phyloP scores from a whole-genome alignment of 2,113 vertebrate species.

The Hydrolagus affinis region DNA sequence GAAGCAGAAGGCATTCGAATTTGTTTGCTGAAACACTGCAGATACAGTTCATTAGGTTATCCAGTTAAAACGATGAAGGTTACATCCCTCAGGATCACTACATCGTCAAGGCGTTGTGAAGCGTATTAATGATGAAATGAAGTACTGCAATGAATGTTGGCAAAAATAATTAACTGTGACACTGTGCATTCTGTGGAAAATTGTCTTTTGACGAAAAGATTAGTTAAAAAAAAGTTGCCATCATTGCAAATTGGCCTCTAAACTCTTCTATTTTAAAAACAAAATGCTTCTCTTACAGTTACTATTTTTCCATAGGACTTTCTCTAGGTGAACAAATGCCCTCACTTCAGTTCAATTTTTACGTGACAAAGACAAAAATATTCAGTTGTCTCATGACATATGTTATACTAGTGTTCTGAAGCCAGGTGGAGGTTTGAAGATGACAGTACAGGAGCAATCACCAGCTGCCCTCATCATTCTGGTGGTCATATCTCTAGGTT shows the following conservation, averaged over 20 bases:
- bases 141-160: background rate
- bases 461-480: background rate
- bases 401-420: background rate
- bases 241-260: background rate
- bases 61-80: background rate
- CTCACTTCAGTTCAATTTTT: background rate
- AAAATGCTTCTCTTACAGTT: background rate
- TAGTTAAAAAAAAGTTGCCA: background rate
- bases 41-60: background rate
- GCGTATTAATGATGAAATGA: background rate
- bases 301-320: background rate
- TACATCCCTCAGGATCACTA: background rate
- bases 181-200: slow-evolving; percentile 25
- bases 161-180: slow-evolving; percentile 18
- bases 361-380: background rate
- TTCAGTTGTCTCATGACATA: background rate
- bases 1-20: background rate
- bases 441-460: background rate
- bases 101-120: background rate
- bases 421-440: background rate
- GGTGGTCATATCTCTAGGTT: background rate
- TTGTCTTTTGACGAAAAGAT: background rate
- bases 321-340: background rate
- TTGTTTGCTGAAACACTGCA: background rate
- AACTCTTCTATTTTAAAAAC: background rate